Percentiles rank a stretch among this genome's conserved stretches.
These are phyloP conservation scores for Tursiops truncatus DNA, from an alignment of 2,113 vertebrate species.

Conservation along the genomic window DNA sequence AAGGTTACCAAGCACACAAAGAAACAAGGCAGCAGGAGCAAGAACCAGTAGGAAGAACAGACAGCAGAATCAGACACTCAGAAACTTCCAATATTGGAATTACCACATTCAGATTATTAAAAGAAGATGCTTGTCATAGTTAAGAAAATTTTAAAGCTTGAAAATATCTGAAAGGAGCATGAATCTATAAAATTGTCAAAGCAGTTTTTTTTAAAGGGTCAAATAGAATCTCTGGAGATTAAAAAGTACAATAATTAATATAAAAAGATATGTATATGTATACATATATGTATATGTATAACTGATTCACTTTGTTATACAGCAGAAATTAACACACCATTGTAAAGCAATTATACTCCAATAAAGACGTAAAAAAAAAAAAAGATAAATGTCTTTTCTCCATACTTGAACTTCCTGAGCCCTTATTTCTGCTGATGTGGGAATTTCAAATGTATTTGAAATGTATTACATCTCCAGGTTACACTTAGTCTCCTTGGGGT, in stretches of 20 bases:
- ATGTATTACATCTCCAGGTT: not conserved
- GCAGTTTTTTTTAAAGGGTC: not conserved
- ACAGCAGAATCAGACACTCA: not conserved
- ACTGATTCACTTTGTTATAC: no score
- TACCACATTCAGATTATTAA: not conserved
- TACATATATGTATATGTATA: not conserved
- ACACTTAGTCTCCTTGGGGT: not conserved
- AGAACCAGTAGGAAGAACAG: not conserved
- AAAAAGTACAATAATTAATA: not conserved
- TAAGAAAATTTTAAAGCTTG: not conserved
- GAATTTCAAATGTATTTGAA: not conserved
- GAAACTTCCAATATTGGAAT: not conserved
- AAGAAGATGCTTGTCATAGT: not conserved
- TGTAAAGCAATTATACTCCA: no score
- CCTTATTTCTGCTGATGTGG: not conserved
- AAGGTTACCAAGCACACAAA: not conserved
- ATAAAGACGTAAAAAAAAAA: not conserved
- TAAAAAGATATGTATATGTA: not conserved
- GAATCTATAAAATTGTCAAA: not conserved
- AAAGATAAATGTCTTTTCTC: not conserved
- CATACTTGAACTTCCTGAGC: not conserved
- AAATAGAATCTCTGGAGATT: conserved; percentile 4
- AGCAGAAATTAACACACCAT: no score
- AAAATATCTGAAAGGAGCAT: not conserved
- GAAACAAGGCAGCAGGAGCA: not conserved